Percentiles rank a stretch among this genome's conserved stretches.
Evolutionary conservation across 2,888 invertebrate species (phyloP).

Genomic region (Pteria penguin): DNA sequence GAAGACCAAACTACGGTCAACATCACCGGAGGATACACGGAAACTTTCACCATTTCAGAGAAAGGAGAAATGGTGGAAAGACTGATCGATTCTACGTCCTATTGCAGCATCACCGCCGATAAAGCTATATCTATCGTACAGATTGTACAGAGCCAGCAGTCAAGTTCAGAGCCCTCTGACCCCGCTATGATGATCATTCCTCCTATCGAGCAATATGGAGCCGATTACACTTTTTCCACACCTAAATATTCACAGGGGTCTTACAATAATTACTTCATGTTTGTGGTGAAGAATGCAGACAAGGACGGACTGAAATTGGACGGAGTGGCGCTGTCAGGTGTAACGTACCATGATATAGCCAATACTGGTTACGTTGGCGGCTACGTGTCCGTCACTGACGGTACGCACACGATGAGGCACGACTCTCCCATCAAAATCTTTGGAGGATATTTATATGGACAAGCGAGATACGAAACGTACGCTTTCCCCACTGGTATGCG

Average conservation of each 20-base stretch:
- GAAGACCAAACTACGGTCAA: conserved; percentile 51
- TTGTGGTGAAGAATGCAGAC: conserved; percentile 50
- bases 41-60: conserved; percentile 39
- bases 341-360: conserved; percentile 41
- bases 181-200: conserved; percentile 71
- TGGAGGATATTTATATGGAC: conserved; percentile 67
- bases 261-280: conserved; percentile 55
- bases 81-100: conserved; percentile 44
- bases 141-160: conserved; percentile 62
- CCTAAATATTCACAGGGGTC: conserved; percentile 51
- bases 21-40: conserved; percentile 38
- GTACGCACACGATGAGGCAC: conserved; percentile 60
- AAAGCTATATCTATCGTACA: conserved; percentile 55
- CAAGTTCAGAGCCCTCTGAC: conserved; percentile 55
- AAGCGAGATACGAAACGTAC: conserved; percentile 65
- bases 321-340: conserved; percentile 48
- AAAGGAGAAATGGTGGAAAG: conserved; percentile 43
- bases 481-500: conserved; percentile 65
- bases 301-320: conserved; percentile 49
- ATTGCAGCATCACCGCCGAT: conserved; percentile 45
- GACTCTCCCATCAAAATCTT: conserved; percentile 59
- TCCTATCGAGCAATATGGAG: conserved; percentile 61
- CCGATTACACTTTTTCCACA: conserved; percentile 64
- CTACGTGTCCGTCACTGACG: conserved; percentile 50
- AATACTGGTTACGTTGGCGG: conserved; percentile 51